Evolutionary conservation across 2,888 invertebrate genomes (phyloP).

Genomic region (Platycheirus rosarum): DNA sequence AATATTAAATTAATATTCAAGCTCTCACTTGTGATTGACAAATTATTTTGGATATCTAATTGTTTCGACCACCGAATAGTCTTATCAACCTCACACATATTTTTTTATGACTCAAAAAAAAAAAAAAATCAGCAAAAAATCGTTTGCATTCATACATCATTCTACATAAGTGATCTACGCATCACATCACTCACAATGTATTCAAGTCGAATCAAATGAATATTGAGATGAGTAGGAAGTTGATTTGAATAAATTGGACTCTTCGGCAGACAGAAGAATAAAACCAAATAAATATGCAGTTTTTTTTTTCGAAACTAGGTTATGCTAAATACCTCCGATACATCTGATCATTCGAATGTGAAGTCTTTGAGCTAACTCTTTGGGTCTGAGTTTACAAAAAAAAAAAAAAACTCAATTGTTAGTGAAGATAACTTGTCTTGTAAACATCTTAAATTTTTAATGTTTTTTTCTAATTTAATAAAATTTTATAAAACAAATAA

Average conservation of each 20-base stretch:
- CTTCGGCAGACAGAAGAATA: neutral
- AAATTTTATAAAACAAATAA: no score
- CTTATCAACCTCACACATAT: neutral
- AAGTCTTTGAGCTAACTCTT: no score
- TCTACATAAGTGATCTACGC: neutral
- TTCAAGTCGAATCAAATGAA: slow-evolving; percentile 14
- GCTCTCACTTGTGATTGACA: slow-evolving; percentile 17
- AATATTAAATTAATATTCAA: slow-evolving; percentile 23
- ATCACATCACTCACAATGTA: neutral
- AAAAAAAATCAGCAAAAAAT: neutral
- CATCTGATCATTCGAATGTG: no score
- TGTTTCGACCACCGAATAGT: slow-evolving; percentile 37
- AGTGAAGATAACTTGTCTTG: no score
- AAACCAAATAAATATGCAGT: slow-evolving; percentile 1
- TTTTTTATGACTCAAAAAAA: neutral
- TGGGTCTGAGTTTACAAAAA: no score
- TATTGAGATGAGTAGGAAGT: slow-evolving; percentile 24
- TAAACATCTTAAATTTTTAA: no score
- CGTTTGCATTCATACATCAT: slow-evolving; percentile 1
- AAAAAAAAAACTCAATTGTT: no score
- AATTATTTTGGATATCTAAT: slow-evolving; percentile 40
- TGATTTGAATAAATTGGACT: neutral
- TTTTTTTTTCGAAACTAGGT: slow-evolving; percentile 2
- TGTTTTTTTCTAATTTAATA: no score
- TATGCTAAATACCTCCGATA: neutral